Base-by-base conservation (phyloP, 2,888 invertebrate species). In the Drosophila kanekoi region DNA sequence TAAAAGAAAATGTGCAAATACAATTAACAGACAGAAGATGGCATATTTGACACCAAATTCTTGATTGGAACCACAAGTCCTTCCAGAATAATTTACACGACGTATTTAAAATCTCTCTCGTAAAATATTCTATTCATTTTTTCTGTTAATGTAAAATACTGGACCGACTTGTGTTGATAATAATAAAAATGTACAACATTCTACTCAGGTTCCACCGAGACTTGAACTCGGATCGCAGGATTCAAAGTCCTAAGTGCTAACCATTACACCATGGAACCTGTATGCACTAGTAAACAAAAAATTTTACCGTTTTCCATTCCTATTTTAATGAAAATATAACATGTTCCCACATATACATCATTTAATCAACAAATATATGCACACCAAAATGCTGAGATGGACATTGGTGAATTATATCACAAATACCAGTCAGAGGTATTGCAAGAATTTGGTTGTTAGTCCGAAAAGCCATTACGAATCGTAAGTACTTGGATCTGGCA, bases 171-270 rank as follows among this genome's bases (percentile, higher is more conserved):
- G n/a, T n/a, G n/a, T n/a, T n/a, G n/a, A 23, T 23, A 18, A n/a
- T 2, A 62, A 56, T 41, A 37, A 44, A 10, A 64, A 64, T 5
- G 4, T 5, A 63, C 49, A 44, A 54, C 45, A 58, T 57, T 8
- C 1, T 8, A 91, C 4, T 51, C 38, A 92, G 92, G 92, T 92
- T 89, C 91, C 91, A 92, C 92, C 92, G 92, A 92, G 92, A 92
- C 90, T 92, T 92, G 92, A 92, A 92, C 92, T 92, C 92, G 92
- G 92, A 92, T 92, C 92, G 91, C 92, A 91, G 92, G 92, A 92
- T 93, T 93, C 92, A 92, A 91, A 92, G 93, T 93, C 93, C 93
- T 93, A 93, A 93, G 93, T 93, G 93, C 93, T 93, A 93, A 93
- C 93, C 93, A 92, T 93, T 93, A 93, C 93, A 93, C 93, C 93